These are phyloP conservation scores for Acomys russatus DNA, from an alignment of 2,797 vertebrate species.

Conservation along the genomic window DNA sequence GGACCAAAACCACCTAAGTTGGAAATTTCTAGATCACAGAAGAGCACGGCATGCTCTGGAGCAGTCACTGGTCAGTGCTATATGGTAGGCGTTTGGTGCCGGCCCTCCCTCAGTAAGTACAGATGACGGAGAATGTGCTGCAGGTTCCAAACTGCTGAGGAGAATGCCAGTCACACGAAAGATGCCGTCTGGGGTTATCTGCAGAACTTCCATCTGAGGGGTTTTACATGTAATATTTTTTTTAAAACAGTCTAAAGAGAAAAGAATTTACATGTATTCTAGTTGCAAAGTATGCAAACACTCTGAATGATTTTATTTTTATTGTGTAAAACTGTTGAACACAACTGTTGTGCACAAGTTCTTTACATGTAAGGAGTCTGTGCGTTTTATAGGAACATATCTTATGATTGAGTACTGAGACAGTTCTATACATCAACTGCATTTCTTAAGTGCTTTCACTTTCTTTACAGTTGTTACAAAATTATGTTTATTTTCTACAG, in stretches of 20 bases:
- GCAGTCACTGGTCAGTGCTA: slow-evolving; percentile 68
- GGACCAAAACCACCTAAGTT: slow-evolving; percentile 88
- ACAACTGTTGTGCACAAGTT: slow-evolving; percentile 76
- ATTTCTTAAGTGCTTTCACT: slow-evolving; percentile 81
- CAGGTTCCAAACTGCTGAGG: slow-evolving; percentile 77
- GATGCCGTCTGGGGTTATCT: slow-evolving; percentile 84
- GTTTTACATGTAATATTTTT: slow-evolving; percentile 85
- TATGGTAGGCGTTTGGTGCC: slow-evolving; percentile 59
- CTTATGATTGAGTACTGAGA: slow-evolving; percentile 78
- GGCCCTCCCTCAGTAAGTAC: slow-evolving; percentile 58
- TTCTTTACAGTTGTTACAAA: slow-evolving; percentile 75
- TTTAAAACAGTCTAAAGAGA: slow-evolving; percentile 78
- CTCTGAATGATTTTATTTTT: slow-evolving; percentile 83
- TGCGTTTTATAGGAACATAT: slow-evolving; percentile 82
- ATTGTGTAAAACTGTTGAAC: slow-evolving; percentile 78
- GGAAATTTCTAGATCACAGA: slow-evolving; percentile 73
- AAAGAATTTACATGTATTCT: slow-evolving; percentile 59
- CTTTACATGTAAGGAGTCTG: slow-evolving; percentile 74
- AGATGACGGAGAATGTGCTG: slow-evolving; percentile 47
- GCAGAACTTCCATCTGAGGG: slow-evolving; percentile 83
- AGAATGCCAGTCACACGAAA: slow-evolving; percentile 83
- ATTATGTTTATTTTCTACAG: slow-evolving; percentile 79
- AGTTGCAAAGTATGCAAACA: slow-evolving; percentile 75
- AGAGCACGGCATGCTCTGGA: slow-evolving; percentile 50
- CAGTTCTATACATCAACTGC: slow-evolving; percentile 74